Evolutionary conservation across 2,888 invertebrate species (phyloP).

Genomic region (Mimachlamys varia): DNA sequence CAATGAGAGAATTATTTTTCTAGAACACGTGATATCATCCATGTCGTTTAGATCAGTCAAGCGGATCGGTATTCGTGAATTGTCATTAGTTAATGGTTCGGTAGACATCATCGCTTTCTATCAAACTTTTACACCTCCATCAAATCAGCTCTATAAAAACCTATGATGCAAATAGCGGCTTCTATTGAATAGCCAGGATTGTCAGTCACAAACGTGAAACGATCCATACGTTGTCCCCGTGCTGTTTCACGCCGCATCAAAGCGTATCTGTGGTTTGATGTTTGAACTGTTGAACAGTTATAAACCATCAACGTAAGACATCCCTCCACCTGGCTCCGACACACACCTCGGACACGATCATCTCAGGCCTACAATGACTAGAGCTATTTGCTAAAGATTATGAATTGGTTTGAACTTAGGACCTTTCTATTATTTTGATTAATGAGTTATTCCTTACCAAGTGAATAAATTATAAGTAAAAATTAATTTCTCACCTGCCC

Average conservation of each 20-base stretch:
- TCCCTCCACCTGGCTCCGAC: neutral
- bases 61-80: slow-evolving; percentile 20
- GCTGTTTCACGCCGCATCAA: neutral
- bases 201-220: neutral
- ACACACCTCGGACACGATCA: neutral
- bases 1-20: neutral
- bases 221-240: neutral
- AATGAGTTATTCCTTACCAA: neutral
- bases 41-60: neutral
- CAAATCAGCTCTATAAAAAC: slow-evolving; percentile 8
- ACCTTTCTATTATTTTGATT: neutral
- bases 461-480: neutral
- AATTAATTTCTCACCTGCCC: neutral
- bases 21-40: neutral
- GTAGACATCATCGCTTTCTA: slow-evolving; percentile 11
- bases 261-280: neutral
- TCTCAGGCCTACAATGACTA: neutral
- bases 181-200: neutral
- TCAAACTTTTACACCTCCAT: slow-evolving; percentile 29
- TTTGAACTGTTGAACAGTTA: neutral
- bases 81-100: slow-evolving; percentile 13
- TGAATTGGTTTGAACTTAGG: neutral
- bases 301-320: neutral
- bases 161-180: neutral
- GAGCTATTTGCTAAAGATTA: neutral